Evolutionary conservation across 2,797 vertebrate genomes (phyloP).

Genomic region (Crenuchus spilurus): DNA sequence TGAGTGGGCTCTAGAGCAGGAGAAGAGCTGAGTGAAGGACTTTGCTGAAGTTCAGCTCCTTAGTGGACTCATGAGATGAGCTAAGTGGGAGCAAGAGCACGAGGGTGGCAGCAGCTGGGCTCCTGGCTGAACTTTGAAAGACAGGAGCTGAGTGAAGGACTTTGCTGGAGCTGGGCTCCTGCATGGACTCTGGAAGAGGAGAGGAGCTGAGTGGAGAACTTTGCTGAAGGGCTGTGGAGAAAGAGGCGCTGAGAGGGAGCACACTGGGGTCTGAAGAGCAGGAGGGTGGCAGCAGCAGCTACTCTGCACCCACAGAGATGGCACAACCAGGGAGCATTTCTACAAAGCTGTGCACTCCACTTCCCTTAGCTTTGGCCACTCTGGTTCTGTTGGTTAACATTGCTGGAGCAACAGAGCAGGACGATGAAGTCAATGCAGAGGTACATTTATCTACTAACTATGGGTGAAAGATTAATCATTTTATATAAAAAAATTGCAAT

Average conservation of each 20-base stretch:
- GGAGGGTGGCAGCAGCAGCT: too few species aligned
- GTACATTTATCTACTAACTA: neutral
- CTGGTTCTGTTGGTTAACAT: constrained; percentile 27
- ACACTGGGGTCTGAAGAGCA: too few species aligned
- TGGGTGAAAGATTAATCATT: too few species aligned
- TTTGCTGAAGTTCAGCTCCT: too few species aligned
- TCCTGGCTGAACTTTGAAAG: too few species aligned
- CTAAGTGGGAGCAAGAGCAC: neutral
- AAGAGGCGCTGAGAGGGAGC: too few species aligned
- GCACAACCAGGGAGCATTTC: constrained; percentile 5
- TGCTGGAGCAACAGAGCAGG: constrained; percentile 28
- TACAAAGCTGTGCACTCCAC: neutral
- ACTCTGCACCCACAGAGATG: constrained; percentile 21
- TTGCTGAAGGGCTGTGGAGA: too few species aligned
- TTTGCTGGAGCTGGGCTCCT: too few species aligned
- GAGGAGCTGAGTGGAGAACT: too few species aligned
- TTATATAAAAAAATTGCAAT: too few species aligned
- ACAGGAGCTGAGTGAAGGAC: neutral
- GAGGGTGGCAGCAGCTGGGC: neutral
- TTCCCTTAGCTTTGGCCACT: neutral
- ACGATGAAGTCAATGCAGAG: constrained; percentile 52
- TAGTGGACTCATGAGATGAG: too few species aligned
- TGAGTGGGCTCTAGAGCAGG: neutral
- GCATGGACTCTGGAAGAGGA: too few species aligned
- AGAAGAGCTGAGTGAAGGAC: neutral